Evolutionary conservation across 2,888 invertebrate genomes (phyloP).

Genomic region (Thysanoteuthis rhombus): DNA sequence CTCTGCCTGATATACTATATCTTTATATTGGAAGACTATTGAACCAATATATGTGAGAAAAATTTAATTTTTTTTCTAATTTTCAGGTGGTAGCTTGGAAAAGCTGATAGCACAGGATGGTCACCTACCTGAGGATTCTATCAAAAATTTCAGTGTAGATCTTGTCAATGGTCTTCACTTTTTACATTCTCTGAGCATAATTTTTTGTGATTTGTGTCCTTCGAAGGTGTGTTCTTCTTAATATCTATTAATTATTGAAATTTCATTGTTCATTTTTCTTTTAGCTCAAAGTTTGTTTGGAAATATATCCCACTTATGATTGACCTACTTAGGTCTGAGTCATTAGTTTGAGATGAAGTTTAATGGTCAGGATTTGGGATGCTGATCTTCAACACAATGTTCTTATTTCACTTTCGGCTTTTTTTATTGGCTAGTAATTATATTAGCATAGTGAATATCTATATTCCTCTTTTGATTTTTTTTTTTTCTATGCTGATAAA

Average conservation of each 20-base stretch:
- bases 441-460: too few relatives aligned
- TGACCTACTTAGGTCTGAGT: too few relatives aligned
- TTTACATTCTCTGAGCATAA: conserved; percentile 66
- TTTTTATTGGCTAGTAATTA: too few relatives aligned
- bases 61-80: neutral
- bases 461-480: too few relatives aligned
- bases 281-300: neutral
- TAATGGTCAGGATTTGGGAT: too few relatives aligned
- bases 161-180: conserved; percentile 66
- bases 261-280: neutral
- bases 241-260: neutral
- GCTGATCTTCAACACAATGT: too few relatives aligned
- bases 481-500: too few relatives aligned
- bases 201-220: conserved; percentile 67
- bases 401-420: too few relatives aligned
- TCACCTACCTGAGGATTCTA: conserved; percentile 65
- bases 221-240: conserved; percentile 58
- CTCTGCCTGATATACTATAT: too few relatives aligned
- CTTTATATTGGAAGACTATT: neutral
- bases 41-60: neutral
- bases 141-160: conserved; percentile 64
- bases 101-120: conserved; percentile 64
- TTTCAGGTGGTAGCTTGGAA: conserved; percentile 58
- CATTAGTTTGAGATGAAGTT: too few relatives aligned
- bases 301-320: neutral